Base-by-base conservation (phyloP, 1,140 invertebrate species). In the Piezodorus guildinii region DNA sequence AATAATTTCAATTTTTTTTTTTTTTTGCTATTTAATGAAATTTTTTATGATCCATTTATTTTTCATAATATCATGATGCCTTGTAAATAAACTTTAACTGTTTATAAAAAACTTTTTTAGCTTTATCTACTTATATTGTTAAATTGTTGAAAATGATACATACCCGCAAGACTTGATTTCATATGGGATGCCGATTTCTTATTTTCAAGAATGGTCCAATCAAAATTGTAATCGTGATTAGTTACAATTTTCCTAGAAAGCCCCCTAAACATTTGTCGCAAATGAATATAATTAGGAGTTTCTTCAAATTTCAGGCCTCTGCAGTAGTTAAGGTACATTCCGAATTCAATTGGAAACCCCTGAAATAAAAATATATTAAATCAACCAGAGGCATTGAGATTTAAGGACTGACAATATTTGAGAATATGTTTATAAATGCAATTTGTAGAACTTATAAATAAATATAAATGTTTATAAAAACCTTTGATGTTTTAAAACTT, bases 161-260 rank as follows among this genome's bases (percentile, higher is more conserved):
- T 39, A 39, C 34, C 46, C 17, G n/a, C 46, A 49, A 49, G 5
- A 49, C 46, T 21, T 49, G 46, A 49, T 21, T 49, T 17, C 46
- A 19, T 49, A 19, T 19, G 46, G 1, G 34, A 39, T 39, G 34
- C 34, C 12, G 34, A 39, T 39, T 39, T 39, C 46, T 49, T 49
- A 17, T 49, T 49, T 21, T 49, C 96, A 72, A 99, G 79, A 88
- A 98, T 91, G 67, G 95, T 99, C 97, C 97, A 99, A 77, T 99
- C 96, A 79, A 98, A 99, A 68, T 91, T 94, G 79, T 98, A 99
- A 78, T 99, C 96, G 77, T 98, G 98, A 77, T 96, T 93, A 77
- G 98, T 94, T 78, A 97, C 98, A 70, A 98, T 83, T 66, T 95
- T 98, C 72, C 96, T 89, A 83, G 99, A 99, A 72, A 99, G 83